Percentiles rank a stretch among this genome's conserved stretches.
These are phyloP conservation scores for Phalacrocorax aristotelis DNA, from an alignment of 2,113 vertebrate species.

Conservation along the genomic window DNA sequence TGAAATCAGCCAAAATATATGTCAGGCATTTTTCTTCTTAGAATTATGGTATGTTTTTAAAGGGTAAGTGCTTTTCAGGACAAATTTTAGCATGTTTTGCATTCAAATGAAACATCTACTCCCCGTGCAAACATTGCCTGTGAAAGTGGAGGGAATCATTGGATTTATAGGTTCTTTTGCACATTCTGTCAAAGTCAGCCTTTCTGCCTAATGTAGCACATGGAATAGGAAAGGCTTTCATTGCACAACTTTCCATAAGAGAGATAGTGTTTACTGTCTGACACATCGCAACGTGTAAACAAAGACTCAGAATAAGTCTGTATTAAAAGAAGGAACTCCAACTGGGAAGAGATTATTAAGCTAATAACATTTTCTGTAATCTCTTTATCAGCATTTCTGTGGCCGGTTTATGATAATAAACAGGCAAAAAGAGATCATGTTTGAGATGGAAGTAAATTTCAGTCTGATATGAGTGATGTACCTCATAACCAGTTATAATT, in stretches of 20 bases:
- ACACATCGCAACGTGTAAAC: background rate
- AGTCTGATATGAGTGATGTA: constrained; percentile 59
- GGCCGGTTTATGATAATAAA: constrained; percentile 55
- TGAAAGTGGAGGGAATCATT: background rate
- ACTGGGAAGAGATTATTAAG: constrained; percentile 23
- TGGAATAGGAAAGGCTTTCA: background rate
- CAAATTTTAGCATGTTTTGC: constrained; percentile 41
- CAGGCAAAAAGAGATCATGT: background rate
- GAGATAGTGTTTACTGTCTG: background rate
- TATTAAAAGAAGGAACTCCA: background rate
- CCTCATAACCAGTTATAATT: constrained; percentile 64
- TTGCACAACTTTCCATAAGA: background rate
- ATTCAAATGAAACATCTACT: background rate
- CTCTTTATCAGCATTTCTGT: constrained; percentile 58
- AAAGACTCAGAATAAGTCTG: background rate
- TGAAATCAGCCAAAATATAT: constrained; percentile 44
- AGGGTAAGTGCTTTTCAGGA: constrained; percentile 29
- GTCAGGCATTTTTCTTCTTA: constrained; percentile 13
- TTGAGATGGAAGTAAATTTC: constrained; percentile 50
- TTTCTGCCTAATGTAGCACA: constrained; percentile 4
- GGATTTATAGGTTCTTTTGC: constrained; percentile 31
- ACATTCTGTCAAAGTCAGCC: constrained; percentile 8
- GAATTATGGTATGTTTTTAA: constrained; percentile 38
- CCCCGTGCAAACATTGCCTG: background rate
- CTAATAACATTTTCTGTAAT: constrained; percentile 44